Evolutionary conservation across 2,888 invertebrate species (phyloP).

Genomic region (Willowsia nigromaculata): DNA sequence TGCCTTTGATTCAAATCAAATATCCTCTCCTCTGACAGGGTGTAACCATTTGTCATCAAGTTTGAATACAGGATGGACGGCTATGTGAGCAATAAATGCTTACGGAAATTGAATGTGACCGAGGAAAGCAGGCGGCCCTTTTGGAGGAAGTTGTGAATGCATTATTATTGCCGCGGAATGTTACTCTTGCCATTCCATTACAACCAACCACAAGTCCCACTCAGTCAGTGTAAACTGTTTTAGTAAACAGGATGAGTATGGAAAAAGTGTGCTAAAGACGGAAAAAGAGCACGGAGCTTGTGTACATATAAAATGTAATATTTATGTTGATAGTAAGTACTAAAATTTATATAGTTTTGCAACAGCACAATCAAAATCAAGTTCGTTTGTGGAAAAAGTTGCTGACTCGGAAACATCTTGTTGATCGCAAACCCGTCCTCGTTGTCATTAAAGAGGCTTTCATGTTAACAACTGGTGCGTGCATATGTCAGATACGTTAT

Average conservation of each 20-base stretch:
- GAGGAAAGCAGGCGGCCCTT: background rate
- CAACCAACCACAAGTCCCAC: background rate
- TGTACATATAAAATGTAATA: background rate
- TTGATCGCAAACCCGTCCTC: background rate
- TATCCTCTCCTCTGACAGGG: constrained; percentile 46
- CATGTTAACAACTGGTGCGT: constrained; percentile 40
- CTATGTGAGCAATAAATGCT: constrained; percentile 29
- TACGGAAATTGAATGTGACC: constrained; percentile 53
- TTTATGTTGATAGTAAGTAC: no score
- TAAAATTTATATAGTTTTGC: constrained; percentile 6
- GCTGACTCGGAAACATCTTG: constrained; percentile 30
- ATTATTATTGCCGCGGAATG: background rate
- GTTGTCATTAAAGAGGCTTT: constrained; percentile 37
- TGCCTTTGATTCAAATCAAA: constrained; percentile 56
- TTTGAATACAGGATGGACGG: constrained; percentile 29
- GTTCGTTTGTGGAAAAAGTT: constrained; percentile 33
- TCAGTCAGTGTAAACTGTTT: constrained; percentile 2
- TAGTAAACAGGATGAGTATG: constrained; percentile 14
- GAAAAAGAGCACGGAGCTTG: background rate
- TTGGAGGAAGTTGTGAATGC: background rate
- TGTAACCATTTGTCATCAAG: constrained; percentile 58
- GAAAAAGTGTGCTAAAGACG: background rate
- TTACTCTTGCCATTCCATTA: constrained; percentile 2
- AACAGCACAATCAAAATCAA: background rate
- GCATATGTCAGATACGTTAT: constrained; percentile 35